Percentiles rank a stretch among this genome's conserved stretches.
These are phyloP conservation scores for Hoplodrina blanda DNA, from an alignment of 2,888 invertebrate species.

Conservation along the genomic window DNA sequence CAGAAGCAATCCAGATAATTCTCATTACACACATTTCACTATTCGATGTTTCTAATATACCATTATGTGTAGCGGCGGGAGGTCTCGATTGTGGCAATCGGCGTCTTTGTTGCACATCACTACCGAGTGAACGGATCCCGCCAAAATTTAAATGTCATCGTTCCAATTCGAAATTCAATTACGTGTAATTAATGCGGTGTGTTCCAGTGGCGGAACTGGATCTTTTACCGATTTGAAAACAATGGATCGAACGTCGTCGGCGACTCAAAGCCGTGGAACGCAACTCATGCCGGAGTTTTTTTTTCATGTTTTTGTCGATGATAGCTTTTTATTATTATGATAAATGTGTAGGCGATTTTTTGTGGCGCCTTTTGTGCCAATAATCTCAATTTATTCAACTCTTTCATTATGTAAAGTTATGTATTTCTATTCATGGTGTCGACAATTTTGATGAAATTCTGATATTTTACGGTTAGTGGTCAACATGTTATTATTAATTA, in stretches of 20 bases:
- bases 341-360: conserved; percentile 65
- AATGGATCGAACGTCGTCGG: conserved; percentile 80
- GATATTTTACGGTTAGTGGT: conserved; percentile 32
- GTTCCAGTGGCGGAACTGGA: conserved; percentile 85
- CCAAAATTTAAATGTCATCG: conserved; percentile 92
- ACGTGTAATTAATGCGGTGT: conserved; percentile 91
- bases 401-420: conserved; percentile 52
- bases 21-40: conserved; percentile 90
- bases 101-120: conserved; percentile 88
- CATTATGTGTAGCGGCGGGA: conserved; percentile 86
- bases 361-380: conserved; percentile 55
- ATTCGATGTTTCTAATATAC: conserved; percentile 86
- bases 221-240: conserved; percentile 87
- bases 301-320: conserved; percentile 72
- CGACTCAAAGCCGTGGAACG: conserved; percentile 79
- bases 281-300: conserved; percentile 78
- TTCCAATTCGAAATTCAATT: conserved; percentile 93
- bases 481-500: conserved; percentile 24
- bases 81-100: conserved; percentile 85
- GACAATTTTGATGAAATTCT: conserved; percentile 42
- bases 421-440: conserved; percentile 39
- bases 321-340: conserved; percentile 70
- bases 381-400: conserved; percentile 58
- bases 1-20: conserved; percentile 90
- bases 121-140: conserved; percentile 84